Percentiles rank a stretch among this genome's conserved stretches.
Evolutionary conservation across 1,140 invertebrate genomes (phyloP).

Genomic region (Hycleus cichorii): DNA sequence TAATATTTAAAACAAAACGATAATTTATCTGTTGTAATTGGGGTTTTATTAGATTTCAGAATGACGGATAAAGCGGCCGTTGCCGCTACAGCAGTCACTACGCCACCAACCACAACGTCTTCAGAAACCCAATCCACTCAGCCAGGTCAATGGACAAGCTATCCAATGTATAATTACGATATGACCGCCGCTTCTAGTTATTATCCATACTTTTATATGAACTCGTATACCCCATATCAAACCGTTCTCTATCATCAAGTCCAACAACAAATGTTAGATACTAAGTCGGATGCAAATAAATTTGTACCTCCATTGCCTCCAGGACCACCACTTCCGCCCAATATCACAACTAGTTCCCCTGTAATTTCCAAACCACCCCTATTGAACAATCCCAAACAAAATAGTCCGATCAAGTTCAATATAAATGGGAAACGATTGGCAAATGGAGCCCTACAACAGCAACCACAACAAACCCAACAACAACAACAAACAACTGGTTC

Average conservation of each 20-base stretch:
- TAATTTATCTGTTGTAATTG: neutral
- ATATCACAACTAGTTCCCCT: constrained; percentile 4
- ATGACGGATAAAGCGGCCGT: constrained; percentile 21
- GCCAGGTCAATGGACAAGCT: neutral
- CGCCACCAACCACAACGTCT: constrained; percentile 14
- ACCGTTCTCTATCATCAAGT: constrained; percentile 8
- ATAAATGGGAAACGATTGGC: constrained; percentile 27
- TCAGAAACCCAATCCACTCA: neutral
- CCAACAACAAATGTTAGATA: constrained; percentile 5
- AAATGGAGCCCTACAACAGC: constrained; percentile 11
- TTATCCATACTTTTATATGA: constrained; percentile 1
- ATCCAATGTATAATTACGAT: constrained; percentile 2
- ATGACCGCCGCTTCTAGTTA: constrained; percentile 2
- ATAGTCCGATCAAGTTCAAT: constrained; percentile 31
- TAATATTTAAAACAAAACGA: too few species aligned
- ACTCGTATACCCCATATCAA: constrained; percentile 8
- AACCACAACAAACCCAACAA: constrained; percentile 23
- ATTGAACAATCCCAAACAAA: constrained; percentile 28
- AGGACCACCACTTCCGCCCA: constrained; percentile 11
- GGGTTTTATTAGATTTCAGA: constrained; percentile 10
- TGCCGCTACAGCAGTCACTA: constrained; percentile 6
- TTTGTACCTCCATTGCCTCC: constrained; percentile 24
- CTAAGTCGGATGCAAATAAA: constrained; percentile 8
- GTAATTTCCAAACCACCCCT: constrained; percentile 19
- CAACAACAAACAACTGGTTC: constrained; percentile 16